Conservation (phyloP, 30 jellyfish, hydroid and myxozoan species). For the Nemopilema nomurai region DNA sequence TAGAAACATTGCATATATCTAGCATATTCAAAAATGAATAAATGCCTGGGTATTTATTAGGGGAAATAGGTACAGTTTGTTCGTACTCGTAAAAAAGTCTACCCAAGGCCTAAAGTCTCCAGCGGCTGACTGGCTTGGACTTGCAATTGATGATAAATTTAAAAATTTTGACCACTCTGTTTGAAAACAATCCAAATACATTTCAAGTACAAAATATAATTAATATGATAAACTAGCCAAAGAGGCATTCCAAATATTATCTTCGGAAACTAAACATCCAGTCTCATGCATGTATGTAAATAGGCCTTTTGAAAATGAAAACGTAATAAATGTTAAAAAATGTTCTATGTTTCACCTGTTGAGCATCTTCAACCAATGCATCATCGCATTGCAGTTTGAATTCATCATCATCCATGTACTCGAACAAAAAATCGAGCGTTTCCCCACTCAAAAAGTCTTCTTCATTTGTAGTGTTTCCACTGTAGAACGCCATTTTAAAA, state of each 20-base stretch:
- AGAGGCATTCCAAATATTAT: neutral
- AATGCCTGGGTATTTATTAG: neutral
- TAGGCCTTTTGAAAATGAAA: neutral
- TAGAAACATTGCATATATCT: neutral
- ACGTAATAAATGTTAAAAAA: neutral
- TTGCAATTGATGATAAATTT: neutral
- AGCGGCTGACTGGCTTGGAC: neutral
- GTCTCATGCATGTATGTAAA: neutral
- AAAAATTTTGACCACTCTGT: neutral
- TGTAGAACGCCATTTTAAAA: too few species aligned
- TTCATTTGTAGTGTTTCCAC: too few species aligned
- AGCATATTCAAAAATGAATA: neutral
- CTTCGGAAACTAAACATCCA: neutral
- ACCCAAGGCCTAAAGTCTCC: neutral
- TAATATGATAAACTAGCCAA: neutral
- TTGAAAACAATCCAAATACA: neutral
- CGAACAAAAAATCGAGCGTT: too few species aligned
- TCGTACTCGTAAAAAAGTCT: neutral
- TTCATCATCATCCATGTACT: too few species aligned
- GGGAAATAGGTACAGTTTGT: neutral
- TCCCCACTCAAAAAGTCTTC: too few species aligned
- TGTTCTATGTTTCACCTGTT: neutral
- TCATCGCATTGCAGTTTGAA: too few species aligned
- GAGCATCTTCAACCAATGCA: too few species aligned
- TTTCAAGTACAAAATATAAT: neutral